Evolutionary conservation across 64 coral and sea anemone species (phyloP).

Genomic region (Montipora efflorescens): DNA sequence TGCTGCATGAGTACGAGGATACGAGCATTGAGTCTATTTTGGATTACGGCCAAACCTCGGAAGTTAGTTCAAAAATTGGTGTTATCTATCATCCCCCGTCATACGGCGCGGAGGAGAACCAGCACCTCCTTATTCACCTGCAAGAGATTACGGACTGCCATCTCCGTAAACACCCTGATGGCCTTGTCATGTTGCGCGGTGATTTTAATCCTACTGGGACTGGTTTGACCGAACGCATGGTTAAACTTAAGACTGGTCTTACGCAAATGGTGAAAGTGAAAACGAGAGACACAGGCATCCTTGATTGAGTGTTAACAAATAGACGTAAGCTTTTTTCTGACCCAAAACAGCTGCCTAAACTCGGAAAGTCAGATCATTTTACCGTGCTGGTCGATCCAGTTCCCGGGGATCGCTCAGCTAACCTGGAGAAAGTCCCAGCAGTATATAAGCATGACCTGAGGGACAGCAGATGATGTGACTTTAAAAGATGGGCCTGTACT

Average conservation of each 20-base stretch:
- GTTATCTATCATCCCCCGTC: neutral
- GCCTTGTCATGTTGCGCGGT: neutral
- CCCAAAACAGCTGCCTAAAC: no score
- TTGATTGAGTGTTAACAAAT: no score
- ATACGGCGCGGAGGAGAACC: neutral
- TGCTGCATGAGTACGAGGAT: neutral
- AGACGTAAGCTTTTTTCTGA: no score
- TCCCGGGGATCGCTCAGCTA: no score
- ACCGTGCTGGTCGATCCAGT: neutral
- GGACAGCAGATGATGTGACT: neutral
- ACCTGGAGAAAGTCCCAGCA: neutral
- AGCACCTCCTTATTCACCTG: neutral
- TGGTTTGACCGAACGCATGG: no score
- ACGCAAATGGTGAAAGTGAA: no score
- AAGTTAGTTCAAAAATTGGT: neutral
- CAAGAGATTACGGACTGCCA: neutral
- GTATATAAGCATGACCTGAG: constrained; percentile 1
- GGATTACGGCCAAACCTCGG: neutral
- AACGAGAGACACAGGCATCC: no score
- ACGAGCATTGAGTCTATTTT: neutral
- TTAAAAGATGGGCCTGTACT: neutral
- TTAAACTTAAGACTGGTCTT: no score
- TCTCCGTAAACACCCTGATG: constrained; percentile 1
- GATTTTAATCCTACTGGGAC: no score
- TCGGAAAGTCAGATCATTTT: no score